These are phyloP conservation scores for Simalia tracyae DNA, from an alignment of 2,797 vertebrate genomes.

Conservation along the genomic window DNA sequence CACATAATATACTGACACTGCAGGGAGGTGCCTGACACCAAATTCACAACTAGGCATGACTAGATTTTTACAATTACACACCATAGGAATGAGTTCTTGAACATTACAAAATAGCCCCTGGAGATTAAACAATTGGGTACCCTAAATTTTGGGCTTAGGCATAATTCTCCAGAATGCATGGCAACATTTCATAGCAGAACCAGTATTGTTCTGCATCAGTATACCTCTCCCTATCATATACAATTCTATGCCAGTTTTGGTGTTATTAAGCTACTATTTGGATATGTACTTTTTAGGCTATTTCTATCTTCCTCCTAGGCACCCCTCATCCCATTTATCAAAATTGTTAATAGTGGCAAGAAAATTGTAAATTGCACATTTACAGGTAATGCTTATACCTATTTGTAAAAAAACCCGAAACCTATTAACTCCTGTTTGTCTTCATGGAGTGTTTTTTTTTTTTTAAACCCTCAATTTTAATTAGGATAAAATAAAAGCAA, in stretches of 20 bases:
- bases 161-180: slow-evolving; percentile 41
- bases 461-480: not conserved
- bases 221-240: not conserved
- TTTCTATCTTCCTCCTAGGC: not conserved
- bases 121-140: not conserved
- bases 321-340: not conserved
- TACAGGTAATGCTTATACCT: slow-evolving; percentile 9
- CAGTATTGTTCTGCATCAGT: slow-evolving; percentile 8
- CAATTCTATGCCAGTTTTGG: slow-evolving; percentile 2
- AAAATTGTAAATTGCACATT: slow-evolving; percentile 21
- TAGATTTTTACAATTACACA: not conserved
- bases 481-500: not conserved
- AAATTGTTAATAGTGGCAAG: not conserved
- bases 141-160: slow-evolving; percentile 29
- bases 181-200: not conserved
- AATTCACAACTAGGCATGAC: slow-evolving; percentile 25
- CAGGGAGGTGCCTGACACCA: slow-evolving; percentile 2
- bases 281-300: not conserved
- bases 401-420: not conserved
- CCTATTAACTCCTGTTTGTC: not conserved
- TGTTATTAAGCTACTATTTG: slow-evolving; percentile 6
- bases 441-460: not conserved
- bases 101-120: not conserved
- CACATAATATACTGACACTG: slow-evolving; percentile 14
- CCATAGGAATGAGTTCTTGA: not conserved